A percentile compares a stretch with the other conserved stretches of the same genome.
These are phyloP conservation scores for Spondyliosoma cantharus DNA, from an alignment of 2,797 vertebrate genomes.

Conservation along the genomic window DNA sequence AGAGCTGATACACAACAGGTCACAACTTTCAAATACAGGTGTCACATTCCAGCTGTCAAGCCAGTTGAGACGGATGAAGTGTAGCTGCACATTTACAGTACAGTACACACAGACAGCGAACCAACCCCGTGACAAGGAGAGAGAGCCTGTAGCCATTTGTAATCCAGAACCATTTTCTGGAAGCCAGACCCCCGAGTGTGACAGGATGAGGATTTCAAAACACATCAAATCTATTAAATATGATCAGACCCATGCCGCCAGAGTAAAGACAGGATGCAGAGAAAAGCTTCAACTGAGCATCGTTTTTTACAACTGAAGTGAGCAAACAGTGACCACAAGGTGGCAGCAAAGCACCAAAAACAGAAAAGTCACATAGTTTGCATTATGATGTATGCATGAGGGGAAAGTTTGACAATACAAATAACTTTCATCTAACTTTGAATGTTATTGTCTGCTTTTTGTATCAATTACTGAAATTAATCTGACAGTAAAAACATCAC, in stretches of 20 bases:
- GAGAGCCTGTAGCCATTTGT: conserved; percentile 25
- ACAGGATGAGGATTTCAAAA: conserved; percentile 48
- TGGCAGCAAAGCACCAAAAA: conserved; percentile 62
- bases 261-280: conserved; percentile 18
- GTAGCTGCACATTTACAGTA: conserved; percentile 29
- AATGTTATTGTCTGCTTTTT: background rate
- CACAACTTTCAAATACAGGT: conserved; percentile 33
- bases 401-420: background rate
- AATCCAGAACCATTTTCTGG: conserved; percentile 20
- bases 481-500: background rate
- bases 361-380: background rate
- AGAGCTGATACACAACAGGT: background rate
- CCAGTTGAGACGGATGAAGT: conserved; percentile 35
- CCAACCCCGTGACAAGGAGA: conserved; percentile 15
- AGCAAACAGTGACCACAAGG: conserved; percentile 55
- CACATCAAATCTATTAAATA: conserved; percentile 32
- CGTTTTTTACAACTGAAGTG: background rate
- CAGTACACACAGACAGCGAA: conserved; percentile 30
- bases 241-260: conserved; percentile 26
- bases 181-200: conserved; percentile 30
- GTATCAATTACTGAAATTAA: background rate
- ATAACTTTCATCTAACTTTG: background rate
- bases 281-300: background rate
- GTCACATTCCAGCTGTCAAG: conserved; percentile 61
- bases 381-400: background rate